Conservation (phyloP, 2,888 invertebrate genomes). For the Julus scandinavius region DNA sequence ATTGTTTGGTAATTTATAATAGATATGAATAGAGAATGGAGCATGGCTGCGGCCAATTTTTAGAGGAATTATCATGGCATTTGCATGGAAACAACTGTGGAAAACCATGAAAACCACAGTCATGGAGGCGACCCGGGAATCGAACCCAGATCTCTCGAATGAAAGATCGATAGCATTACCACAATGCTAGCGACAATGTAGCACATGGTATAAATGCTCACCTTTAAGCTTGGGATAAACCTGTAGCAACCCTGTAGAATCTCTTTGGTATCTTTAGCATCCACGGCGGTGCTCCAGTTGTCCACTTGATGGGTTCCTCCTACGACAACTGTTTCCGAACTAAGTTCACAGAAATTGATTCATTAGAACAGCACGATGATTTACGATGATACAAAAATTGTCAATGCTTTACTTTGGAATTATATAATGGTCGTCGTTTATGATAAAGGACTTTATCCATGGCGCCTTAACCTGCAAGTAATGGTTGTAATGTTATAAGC, state of each 20-base stretch:
- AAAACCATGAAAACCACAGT: no score
- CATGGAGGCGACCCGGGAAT: no score
- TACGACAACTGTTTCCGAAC: constrained; percentile 74
- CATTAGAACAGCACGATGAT: constrained; percentile 54
- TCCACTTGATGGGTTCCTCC: constrained; percentile 81
- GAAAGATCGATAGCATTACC: no score
- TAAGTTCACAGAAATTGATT: constrained; percentile 64
- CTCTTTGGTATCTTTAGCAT: constrained; percentile 71
- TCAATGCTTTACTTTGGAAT: constrained; percentile 77
- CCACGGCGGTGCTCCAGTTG: constrained; percentile 71
- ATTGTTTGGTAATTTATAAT: no score
- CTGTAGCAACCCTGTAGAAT: constrained; percentile 74
- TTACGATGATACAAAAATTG: not conserved
- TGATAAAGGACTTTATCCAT: constrained; percentile 73
- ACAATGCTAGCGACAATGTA: not conserved
- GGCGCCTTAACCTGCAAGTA: constrained; percentile 71
- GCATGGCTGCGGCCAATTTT: no score
- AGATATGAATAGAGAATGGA: no score
- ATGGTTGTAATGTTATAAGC: not conserved
- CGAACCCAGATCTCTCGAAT: no score
- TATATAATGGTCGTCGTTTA: constrained; percentile 76
- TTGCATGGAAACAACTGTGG: no score
- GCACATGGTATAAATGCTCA: constrained; percentile 63
- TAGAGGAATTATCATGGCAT: no score
- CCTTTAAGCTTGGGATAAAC: constrained; percentile 74